Evolutionary conservation across 2,888 invertebrate genomes (phyloP).

Genomic region (Eilema griseolum): DNA sequence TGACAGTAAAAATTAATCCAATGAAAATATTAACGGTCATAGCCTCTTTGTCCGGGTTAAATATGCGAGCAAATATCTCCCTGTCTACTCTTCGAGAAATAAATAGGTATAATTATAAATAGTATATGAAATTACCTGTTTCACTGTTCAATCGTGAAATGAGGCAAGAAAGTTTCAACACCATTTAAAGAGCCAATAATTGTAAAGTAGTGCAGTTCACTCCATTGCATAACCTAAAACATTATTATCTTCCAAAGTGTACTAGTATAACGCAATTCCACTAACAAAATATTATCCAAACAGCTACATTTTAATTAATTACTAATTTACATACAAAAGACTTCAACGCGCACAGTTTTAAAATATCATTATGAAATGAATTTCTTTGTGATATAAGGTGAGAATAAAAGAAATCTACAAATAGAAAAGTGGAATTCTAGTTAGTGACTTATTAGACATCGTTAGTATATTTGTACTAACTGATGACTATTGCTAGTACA

Average conservation of each 20-base stretch:
- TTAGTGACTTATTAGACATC: neutral
- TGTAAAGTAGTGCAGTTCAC: slow-evolving; percentile 2
- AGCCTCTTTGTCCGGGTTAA: too few species aligned
- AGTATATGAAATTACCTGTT: neutral
- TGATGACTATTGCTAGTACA: neutral
- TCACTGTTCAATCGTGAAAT: neutral
- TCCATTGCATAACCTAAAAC: slow-evolving; percentile 8
- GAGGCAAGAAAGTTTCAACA: neutral
- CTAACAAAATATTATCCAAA: slow-evolving; percentile 8
- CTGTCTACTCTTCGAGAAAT: neutral
- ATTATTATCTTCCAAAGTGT: neutral
- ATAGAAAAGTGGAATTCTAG: slow-evolving; percentile 1
- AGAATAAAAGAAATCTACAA: slow-evolving; percentile 1
- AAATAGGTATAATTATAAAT: neutral
- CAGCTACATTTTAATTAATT: neutral
- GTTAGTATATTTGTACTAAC: neutral
- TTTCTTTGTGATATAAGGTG: neutral
- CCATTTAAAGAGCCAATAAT: slow-evolving; percentile 6
- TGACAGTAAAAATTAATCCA: too few species aligned
- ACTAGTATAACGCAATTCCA: neutral
- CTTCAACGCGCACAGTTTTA: slow-evolving; percentile 63
- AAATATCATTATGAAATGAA: slow-evolving; percentile 8
- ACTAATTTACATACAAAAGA: slow-evolving; percentile 59
- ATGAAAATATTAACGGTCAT: too few species aligned
- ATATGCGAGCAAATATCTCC: neutral